Conservation (phyloP, 2,888 invertebrate genomes). For the Standfussiana lucernea region DNA sequence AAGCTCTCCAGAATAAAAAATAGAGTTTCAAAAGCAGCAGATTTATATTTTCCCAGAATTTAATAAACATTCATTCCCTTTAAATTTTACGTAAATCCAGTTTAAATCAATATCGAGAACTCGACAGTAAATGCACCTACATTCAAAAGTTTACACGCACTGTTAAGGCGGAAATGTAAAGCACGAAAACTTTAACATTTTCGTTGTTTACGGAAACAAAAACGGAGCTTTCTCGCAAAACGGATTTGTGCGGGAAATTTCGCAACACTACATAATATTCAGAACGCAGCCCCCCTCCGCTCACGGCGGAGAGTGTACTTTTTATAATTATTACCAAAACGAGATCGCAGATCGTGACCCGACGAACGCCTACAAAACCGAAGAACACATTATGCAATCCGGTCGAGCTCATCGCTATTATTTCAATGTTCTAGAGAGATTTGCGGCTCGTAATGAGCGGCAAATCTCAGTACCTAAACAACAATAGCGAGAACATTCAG, state of each 20-base stretch:
- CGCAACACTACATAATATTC: slow-evolving; percentile 37
- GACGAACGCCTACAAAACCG: slow-evolving; percentile 55
- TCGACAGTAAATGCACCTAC: neutral
- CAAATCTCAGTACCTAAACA: slow-evolving; percentile 54
- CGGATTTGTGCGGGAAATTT: slow-evolving; percentile 46
- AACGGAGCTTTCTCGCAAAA: neutral
- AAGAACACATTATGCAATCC: slow-evolving; percentile 66
- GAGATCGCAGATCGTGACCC: slow-evolving; percentile 64
- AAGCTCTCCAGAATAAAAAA: neutral
- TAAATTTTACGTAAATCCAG: neutral
- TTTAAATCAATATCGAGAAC: neutral
- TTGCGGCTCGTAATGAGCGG: slow-evolving; percentile 59
- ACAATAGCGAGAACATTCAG: slow-evolving; percentile 65
- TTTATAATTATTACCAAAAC: slow-evolving; percentile 57
- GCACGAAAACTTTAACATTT: slow-evolving; percentile 20
- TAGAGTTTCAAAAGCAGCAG: neutral
- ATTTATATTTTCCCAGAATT: neutral
- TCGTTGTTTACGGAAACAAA: slow-evolving; percentile 3
- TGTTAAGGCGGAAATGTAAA: slow-evolving; percentile 16
- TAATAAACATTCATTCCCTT: neutral
- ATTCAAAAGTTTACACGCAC: neutral
- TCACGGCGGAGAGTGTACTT: slow-evolving; percentile 34
- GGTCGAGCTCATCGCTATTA: slow-evolving; percentile 64
- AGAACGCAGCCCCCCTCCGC: slow-evolving; percentile 32
- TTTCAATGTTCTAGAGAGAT: slow-evolving; percentile 62